Evolutionary conservation across 2,113 vertebrate species (phyloP).

Genomic region (Hyperoodon ampullatus): DNA sequence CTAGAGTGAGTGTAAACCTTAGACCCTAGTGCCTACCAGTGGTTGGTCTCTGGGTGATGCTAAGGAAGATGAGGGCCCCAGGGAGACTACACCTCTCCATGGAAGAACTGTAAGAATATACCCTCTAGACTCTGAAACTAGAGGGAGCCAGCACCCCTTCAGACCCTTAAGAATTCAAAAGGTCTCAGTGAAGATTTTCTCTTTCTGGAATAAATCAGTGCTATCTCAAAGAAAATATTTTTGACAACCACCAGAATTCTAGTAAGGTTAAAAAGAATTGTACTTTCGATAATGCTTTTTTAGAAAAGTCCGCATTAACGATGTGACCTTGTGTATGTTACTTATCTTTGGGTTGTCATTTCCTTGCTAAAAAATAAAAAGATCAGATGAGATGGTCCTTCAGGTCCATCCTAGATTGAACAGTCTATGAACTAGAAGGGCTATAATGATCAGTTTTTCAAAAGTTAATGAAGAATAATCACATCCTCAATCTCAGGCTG

Average conservation of each 20-base stretch:
- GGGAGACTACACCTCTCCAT: background rate
- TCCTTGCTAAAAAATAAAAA: background rate
- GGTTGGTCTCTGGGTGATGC: background rate
- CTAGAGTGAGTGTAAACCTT: background rate
- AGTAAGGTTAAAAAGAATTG: background rate
- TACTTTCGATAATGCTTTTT: background rate
- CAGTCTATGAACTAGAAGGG: background rate
- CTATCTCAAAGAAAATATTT: background rate
- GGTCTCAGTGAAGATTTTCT: background rate
- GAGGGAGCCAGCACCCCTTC: background rate
- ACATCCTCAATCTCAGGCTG: background rate
- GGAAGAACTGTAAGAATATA: background rate
- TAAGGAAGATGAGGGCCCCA: background rate
- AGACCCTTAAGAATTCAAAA: background rate
- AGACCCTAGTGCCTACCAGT: no score
- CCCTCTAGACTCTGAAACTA: background rate
- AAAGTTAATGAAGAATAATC: constrained; percentile 37
- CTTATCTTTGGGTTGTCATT: background rate
- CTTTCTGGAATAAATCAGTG: constrained; percentile 11
- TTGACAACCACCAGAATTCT: background rate
- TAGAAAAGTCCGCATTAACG: background rate
- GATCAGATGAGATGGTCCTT: background rate
- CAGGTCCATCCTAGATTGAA: background rate
- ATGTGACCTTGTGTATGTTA: background rate
- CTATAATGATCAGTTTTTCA: constrained; percentile 19